Percentiles rank a stretch among this genome's conserved stretches.
phyloP scores from a whole-genome alignment of 2,797 vertebrate species.

The Chelon auratus region DNA sequence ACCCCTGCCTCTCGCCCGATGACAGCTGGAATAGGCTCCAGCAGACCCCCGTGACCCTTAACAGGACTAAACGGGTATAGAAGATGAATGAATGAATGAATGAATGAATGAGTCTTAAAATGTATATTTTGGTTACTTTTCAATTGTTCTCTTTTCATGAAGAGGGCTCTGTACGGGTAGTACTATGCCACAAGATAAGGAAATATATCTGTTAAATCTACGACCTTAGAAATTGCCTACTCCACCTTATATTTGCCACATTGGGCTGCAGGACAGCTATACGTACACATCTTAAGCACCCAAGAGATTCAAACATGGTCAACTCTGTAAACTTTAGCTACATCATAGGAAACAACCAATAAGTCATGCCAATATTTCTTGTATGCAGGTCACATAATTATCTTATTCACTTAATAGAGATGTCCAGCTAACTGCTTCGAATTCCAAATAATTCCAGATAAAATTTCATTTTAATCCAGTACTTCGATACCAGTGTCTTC shows the following conservation, averaged over 20 bases:
- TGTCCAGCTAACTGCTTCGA: not conserved
- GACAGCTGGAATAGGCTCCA: no score
- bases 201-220: not conserved
- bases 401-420: not conserved
- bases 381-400: not conserved
- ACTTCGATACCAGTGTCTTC: not conserved
- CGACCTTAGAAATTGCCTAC: not conserved
- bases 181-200: no score
- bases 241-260: no score
- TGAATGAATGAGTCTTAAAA: no score
- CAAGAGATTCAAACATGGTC: not conserved
- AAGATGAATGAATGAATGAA: no score
- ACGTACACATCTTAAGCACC: not conserved
- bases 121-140: no score
- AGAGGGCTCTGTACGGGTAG: not conserved
- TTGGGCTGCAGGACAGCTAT: not conserved
- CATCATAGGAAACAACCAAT: no score
- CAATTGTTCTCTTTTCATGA: not conserved
- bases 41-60: no score
- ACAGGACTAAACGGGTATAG: no score
- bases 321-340: no score
- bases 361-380: not conserved
- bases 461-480: constrained; percentile 4
- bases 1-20: no score
- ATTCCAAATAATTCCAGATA: constrained; percentile 2